Base-by-base conservation (phyloP, 2,888 invertebrate species). In the Phyllotreta striolata region DNA sequence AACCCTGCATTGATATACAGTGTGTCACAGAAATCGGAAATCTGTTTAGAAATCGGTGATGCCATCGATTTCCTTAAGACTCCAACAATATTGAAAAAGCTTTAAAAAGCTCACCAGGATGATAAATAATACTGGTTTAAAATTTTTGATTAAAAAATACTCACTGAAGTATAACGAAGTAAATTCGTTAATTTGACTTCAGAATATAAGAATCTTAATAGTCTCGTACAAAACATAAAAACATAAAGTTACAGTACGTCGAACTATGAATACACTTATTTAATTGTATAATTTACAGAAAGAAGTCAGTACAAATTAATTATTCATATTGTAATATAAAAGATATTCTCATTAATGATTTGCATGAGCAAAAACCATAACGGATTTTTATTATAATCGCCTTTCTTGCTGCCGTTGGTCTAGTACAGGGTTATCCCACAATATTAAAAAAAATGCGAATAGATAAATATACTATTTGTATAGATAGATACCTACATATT, bases 311-410 rank as follows among this genome's bases (percentile, higher is more conserved):
- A 62, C 54, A 67, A 70, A 73, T 76, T 77, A 77, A 73, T 74
- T 76, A 75, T 74, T 71, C 73, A 73, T 73, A 74, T 70, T 75
- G 71, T 72, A 70, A 72, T 72, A 71, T 70, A 69, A 68, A 66
- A 69, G 65, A 67, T 69, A 68, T 71, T 66, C 69, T 68, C 70
- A 69, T 73, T 72, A 72, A 70, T 68, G 73, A 76, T 77, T 77
- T 77, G 77, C 77, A 77, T 77, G 76, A 64, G 74, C 74, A 76
- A 74, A 73, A 72, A 72, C 77, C 73, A 73, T 73, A 74, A 73
- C 73, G 71, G 72, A 62, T 60, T 61, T 52, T 54, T 68, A 66
- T 66, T 68, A 66, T 68, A 66, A 68, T 68, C 38, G 14, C 57
- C 55, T 58, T 59, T 58, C 63, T 57, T 64, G 57, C 63, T 61